phyloP scores from a whole-genome alignment of 1,140 invertebrate genomes.

The Meloidogyne hapla region DNA sequence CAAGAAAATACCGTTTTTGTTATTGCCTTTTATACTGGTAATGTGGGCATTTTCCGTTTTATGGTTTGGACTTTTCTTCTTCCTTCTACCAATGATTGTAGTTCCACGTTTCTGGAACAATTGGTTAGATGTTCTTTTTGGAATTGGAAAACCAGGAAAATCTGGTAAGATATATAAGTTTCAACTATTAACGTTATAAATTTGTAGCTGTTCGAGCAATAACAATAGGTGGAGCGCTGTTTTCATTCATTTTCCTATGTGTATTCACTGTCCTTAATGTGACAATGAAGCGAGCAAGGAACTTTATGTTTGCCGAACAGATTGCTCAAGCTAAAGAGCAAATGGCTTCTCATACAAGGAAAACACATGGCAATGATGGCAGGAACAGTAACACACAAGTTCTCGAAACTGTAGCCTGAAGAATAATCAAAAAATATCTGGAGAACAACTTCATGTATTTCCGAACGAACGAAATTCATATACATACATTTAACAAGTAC shows the following conservation, averaged over 20 bases:
- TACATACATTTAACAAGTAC: too few species aligned
- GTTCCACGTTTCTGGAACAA: background rate
- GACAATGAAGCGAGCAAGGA: background rate
- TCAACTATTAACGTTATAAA: too few species aligned
- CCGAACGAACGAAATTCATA: too few species aligned
- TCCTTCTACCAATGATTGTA: background rate
- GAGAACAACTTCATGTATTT: too few species aligned
- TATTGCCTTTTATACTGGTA: background rate
- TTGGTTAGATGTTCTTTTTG: background rate
- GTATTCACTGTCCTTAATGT: background rate
- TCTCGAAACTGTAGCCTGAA: background rate
- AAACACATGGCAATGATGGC: too few species aligned
- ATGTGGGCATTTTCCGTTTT: background rate
- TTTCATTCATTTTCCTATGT: background rate
- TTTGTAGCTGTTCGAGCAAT: background rate
- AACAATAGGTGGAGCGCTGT: background rate
- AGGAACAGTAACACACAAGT: background rate
- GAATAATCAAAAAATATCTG: background rate
- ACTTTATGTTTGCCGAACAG: background rate
- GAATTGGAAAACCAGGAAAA: slow-evolving; percentile 5
- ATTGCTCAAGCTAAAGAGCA: background rate
- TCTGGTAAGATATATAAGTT: background rate
- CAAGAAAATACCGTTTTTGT: background rate
- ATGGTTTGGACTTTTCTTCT: background rate
- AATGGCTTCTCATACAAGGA: background rate